phyloP scores from a whole-genome alignment of 1,140 invertebrate genomes.

The Latrodectus geometricus region DNA sequence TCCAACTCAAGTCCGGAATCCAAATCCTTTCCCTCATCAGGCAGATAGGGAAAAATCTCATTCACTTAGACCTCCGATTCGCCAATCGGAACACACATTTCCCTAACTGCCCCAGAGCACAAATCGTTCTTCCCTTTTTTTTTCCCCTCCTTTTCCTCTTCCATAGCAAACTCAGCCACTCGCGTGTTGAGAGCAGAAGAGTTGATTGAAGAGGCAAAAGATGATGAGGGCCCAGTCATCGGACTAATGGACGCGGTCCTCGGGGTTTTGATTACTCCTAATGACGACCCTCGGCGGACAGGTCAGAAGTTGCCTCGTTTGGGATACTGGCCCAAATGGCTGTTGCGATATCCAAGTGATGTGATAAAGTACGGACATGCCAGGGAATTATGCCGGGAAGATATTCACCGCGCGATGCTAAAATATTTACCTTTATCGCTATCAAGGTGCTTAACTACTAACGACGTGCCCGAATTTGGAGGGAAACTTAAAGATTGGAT shows the following conservation, averaged over 20 bases:
- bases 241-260: constrained; percentile 28
- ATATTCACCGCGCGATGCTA: too few species aligned
- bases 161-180: too few species aligned
- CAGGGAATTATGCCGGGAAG: too few species aligned
- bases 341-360: too few species aligned
- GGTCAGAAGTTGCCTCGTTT: background rate
- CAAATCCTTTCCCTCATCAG: background rate
- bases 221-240: constrained; percentile 12
- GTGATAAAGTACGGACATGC: too few species aligned
- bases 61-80: background rate
- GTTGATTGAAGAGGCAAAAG: background rate
- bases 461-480: too few species aligned
- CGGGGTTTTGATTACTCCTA: constrained; percentile 38
- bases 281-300: constrained; percentile 1
- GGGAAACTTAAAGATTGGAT: too few species aligned
- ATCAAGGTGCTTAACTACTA: too few species aligned
- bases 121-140: background rate
- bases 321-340: background rate
- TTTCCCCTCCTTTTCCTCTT: too few species aligned
- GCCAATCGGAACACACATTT: constrained; percentile 7
- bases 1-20: background rate
- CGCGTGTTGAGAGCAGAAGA: background rate
- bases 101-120: background rate
- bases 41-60: background rate
- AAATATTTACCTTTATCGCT: too few species aligned